phyloP scores from a whole-genome alignment of 2,113 vertebrate genomes.

The Colossoma macropomum region DNA sequence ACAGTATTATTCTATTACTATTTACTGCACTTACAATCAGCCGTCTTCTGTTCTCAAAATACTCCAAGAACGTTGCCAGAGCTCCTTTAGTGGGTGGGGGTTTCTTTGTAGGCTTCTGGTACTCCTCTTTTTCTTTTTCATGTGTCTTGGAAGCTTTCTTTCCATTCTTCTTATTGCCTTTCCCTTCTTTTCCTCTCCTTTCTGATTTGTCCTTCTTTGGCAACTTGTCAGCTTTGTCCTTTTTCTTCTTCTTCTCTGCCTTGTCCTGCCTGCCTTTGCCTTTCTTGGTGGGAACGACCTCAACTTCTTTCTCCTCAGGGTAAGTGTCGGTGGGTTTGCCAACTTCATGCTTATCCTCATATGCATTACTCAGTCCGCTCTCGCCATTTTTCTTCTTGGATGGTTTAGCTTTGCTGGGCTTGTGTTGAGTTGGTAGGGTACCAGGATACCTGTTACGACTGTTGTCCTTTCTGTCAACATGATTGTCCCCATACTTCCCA shows the following conservation, averaged over 20 bases:
- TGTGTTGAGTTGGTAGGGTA: slow-evolving; percentile 74
- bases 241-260: slow-evolving; percentile 89
- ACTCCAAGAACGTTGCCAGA: slow-evolving; percentile 83
- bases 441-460: slow-evolving; percentile 66
- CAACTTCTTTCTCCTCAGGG: slow-evolving; percentile 74
- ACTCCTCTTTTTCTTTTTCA: slow-evolving; percentile 83
- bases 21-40: slow-evolving; percentile 87
- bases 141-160: slow-evolving; percentile 80
- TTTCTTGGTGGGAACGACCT: slow-evolving; percentile 75
- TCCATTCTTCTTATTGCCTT: slow-evolving; percentile 81
- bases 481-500: slow-evolving; percentile 83
- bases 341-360: slow-evolving; percentile 84
- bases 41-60: slow-evolving; percentile 92
- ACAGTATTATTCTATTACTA: not conserved
- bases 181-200: slow-evolving; percentile 83
- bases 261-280: slow-evolving; percentile 83
- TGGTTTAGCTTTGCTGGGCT: slow-evolving; percentile 79
- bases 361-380: slow-evolving; percentile 85
- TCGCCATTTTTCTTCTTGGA: slow-evolving; percentile 82
- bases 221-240: slow-evolving; percentile 83
- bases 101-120: slow-evolving; percentile 80
- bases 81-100: slow-evolving; percentile 76
- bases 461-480: slow-evolving; percentile 81
- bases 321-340: slow-evolving; percentile 74
- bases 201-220: slow-evolving; percentile 85